Evolutionary conservation across 2,113 vertebrate genomes (phyloP).

Genomic region (Tor tambroides): DNA sequence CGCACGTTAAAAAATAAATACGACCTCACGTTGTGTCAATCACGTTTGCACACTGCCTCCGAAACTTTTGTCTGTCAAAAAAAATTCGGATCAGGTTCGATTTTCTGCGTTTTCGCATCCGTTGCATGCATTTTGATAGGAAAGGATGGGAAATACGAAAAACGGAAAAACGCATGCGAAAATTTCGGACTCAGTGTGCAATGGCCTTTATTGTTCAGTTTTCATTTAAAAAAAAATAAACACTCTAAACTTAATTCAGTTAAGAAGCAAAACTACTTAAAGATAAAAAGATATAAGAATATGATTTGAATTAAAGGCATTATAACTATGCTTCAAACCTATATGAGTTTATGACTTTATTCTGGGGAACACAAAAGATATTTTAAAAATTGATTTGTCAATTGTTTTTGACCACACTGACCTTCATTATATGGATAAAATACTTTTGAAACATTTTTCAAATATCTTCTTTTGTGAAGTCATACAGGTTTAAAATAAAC

Average conservation of each 20-base stretch:
- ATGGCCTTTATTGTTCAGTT: no score
- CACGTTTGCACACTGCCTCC: no score
- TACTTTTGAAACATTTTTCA: background rate
- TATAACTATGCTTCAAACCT: background rate
- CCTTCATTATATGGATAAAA: background rate
- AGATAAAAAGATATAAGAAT: background rate
- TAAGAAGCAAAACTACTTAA: background rate
- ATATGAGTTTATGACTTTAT: background rate
- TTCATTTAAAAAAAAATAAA: background rate
- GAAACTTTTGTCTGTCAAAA: no score
- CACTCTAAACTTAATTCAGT: background rate
- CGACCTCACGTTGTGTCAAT: no score
- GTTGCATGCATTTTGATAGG: no score
- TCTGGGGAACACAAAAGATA: background rate
- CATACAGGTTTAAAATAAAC: background rate
- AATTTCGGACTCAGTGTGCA: no score
- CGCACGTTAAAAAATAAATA: no score
- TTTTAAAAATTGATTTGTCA: background rate
- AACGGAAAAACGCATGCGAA: no score
- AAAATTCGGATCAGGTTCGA: no score
- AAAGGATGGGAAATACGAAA: no score
- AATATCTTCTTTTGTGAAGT: background rate
- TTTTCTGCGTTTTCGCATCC: no score
- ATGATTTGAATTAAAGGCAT: background rate
- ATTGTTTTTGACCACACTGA: background rate